Evolutionary conservation across 2,888 invertebrate species (phyloP).

Genomic region (Synergus itoensis): DNA sequence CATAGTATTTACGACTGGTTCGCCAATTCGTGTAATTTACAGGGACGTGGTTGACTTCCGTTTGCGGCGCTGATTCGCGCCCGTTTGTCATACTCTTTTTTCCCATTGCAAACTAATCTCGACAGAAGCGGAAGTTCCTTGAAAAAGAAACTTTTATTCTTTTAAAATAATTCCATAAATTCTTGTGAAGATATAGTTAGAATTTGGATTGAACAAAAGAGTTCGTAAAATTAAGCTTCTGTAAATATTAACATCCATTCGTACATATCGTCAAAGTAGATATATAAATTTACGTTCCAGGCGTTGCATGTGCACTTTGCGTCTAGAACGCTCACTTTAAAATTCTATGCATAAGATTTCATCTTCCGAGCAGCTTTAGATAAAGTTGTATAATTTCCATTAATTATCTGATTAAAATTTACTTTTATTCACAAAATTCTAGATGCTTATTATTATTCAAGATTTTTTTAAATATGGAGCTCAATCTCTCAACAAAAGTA

Average conservation of each 20-base stretch:
- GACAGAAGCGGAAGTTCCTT: neutral
- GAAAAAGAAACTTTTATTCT: neutral
- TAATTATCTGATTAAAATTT: neutral
- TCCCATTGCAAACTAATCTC: conserved; percentile 26
- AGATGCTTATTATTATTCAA: neutral
- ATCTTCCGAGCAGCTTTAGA: neutral
- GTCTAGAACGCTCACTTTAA: neutral
- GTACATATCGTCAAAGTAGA: neutral
- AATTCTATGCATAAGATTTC: neutral
- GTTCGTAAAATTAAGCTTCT: neutral
- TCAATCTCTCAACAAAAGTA: neutral
- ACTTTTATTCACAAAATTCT: neutral
- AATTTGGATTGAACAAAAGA: neutral
- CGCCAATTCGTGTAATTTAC: conserved; percentile 72
- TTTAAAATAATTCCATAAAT: conserved; percentile 27
- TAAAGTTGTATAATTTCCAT: neutral
- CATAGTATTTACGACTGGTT: conserved; percentile 74
- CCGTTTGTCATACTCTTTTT: conserved; percentile 37
- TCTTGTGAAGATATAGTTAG: neutral
- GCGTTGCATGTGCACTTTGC: neutral
- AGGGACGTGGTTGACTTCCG: conserved; percentile 56
- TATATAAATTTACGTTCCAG: neutral
- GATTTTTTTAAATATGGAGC: neutral
- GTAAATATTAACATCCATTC: neutral
- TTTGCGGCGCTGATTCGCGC: conserved; percentile 26